phyloP scores from a whole-genome alignment of 2,113 vertebrate species.

The Columbina picui region DNA sequence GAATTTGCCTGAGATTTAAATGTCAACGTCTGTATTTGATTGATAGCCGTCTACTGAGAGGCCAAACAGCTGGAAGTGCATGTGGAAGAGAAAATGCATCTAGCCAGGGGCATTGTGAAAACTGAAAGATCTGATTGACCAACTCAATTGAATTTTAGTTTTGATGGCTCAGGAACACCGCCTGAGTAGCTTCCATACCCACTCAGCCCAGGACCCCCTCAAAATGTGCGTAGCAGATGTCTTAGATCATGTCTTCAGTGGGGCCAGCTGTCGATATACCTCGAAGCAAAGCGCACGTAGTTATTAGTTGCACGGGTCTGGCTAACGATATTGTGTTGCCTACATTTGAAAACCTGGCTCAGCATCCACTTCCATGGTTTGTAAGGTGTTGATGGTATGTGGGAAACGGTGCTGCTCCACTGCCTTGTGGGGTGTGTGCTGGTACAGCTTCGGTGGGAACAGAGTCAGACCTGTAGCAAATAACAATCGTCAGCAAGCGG shows the following conservation, averaged over 20 bases:
- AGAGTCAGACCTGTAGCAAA: background rate
- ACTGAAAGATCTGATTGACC: background rate
- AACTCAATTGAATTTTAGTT: background rate
- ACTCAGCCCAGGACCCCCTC: background rate
- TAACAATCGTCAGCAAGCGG: background rate
- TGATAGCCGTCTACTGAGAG: background rate
- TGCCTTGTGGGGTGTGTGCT: background rate
- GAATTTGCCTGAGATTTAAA: background rate
- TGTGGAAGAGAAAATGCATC: background rate
- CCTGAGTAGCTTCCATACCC: background rate
- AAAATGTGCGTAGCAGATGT: background rate
- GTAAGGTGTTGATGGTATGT: background rate
- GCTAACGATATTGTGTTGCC: background rate
- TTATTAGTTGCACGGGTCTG: background rate
- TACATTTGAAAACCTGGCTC: background rate
- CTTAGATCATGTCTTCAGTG: background rate
- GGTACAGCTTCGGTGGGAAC: accelerated
- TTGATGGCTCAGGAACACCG: background rate
- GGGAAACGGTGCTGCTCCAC: background rate
- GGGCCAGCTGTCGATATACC: background rate
- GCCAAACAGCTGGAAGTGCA: background rate
- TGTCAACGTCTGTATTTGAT: background rate
- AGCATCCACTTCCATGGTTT: accelerated
- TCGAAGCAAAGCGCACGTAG: background rate
- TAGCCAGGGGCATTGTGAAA: background rate